These are phyloP conservation scores for Apodemus agrarius DNA, from an alignment of 2,797 vertebrate species.

Conservation along the genomic window DNA sequence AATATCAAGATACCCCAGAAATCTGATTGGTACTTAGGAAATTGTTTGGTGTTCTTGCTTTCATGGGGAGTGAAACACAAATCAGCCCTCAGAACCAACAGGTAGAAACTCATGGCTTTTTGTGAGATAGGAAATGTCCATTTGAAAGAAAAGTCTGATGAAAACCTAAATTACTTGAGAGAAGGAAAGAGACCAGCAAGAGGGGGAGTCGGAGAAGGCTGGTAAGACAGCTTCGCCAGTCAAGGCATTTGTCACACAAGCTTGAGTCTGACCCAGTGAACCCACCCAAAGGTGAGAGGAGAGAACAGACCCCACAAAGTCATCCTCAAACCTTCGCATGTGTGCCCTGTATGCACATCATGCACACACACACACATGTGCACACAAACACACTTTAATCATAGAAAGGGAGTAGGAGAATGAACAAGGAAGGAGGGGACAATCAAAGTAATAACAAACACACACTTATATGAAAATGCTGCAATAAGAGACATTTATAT, in stretches of 20 bases:
- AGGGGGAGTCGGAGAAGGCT: neutral
- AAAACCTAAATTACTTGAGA: neutral
- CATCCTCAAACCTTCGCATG: neutral
- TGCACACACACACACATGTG: neutral
- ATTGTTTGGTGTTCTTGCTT: neutral
- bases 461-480: neutral
- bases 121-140: neutral
- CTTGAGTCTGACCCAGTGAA: neutral
- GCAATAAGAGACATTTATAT: neutral
- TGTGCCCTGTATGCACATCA: neutral
- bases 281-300: neutral
- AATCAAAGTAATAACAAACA: neutral
- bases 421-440: neutral
- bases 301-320: neutral
- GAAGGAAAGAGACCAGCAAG: neutral
- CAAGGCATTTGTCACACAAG: neutral
- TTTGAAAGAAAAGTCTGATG: constrained; percentile 3
- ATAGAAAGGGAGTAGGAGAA: neutral
- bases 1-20: constrained; percentile 2
- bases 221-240: neutral
- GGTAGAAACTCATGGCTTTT: neutral
- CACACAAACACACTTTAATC: neutral
- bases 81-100: neutral
- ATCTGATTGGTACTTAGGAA: constrained; percentile 19
- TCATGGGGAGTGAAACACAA: neutral